Base-by-base conservation (phyloP, 2,888 invertebrate species). In the Lycophotia porphyrea region DNA sequence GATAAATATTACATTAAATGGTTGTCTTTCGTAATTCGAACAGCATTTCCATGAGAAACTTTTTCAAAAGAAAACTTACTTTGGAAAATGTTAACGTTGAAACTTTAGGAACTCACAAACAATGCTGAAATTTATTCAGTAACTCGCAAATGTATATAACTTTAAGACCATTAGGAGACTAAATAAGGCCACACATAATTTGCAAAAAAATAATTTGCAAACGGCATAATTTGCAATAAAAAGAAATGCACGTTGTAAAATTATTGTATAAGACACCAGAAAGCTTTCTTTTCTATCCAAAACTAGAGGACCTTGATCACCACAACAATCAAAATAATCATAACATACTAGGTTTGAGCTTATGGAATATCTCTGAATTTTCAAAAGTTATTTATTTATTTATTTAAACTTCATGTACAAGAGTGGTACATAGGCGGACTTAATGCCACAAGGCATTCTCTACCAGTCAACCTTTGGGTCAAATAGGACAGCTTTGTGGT, bases 11-110 rank as follows among this genome's bases (percentile, higher is more conserved):
- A 63, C 64, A 74, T 63, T 7, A 65, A 61, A 61, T 55, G 18
- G 0, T 36, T 9, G 13, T 52, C 36, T 55, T 67, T 67, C 39
- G 60, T 44, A 69, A 65, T 65, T 52, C n/a, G 7, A 49, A 44
- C 49, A 66, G 27, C 3, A 66, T 61, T 61, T 47, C 9, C 70
- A 70, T 72, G 27, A 31, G 3, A 27, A 66, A 65, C 21, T 55
- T 81, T 15, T 67, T 36, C n/a, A 34, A 44, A 66, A 52, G 27
- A 60, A 24, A 49, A 42, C 55, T 15, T 68, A 64, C 52, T 71
- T 76, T 75, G 72, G 75, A 69, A 68, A 61, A 76, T 69, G n/a
- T 78, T 49, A 60, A 64, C 74, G 67, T 71, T 74, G 71, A 69
- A 80, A 66, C 34, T 67, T 61, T 21, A n/a, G 27, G 2, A 58